Percentiles rank a stretch among this genome's conserved stretches.
Evolutionary conservation across 2,797 vertebrate genomes (phyloP).

Genomic region (Adelosebastes latens): DNA sequence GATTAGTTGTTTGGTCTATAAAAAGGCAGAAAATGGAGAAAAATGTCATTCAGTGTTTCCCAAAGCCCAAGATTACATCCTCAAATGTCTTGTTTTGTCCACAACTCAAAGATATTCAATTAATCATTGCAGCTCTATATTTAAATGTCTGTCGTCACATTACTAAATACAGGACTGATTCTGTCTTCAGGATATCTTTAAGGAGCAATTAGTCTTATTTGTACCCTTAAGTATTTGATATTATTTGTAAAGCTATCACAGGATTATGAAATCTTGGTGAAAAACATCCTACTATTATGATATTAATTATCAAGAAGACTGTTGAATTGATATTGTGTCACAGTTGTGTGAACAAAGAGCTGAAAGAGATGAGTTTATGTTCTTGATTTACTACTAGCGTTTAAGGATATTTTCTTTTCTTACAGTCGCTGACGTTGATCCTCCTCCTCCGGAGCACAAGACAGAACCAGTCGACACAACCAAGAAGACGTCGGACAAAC

Average conservation of each 20-base stretch:
- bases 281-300: not conserved
- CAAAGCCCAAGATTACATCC: too few relatives aligned
- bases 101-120: too few relatives aligned
- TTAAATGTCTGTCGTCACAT: not conserved
- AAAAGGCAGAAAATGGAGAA: too few relatives aligned
- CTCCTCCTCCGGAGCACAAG: conserved; percentile 32
- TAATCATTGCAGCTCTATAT: too few relatives aligned
- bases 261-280: not conserved
- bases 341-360: not conserved
- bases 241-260: not conserved
- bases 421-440: conserved; percentile 11
- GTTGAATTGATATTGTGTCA: not conserved
- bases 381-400: not conserved
- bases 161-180: not conserved
- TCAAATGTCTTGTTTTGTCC: too few relatives aligned
- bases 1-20: too few relatives aligned
- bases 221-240: not conserved
- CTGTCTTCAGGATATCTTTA: not conserved
- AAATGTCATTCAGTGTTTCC: too few relatives aligned
- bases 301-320: not conserved
- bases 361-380: not conserved
- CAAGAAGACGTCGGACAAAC: conserved; percentile 22
- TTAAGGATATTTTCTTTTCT: conserved; percentile 6
- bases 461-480: conserved; percentile 13
- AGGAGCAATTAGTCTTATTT: not conserved